A percentile compares a stretch with the other conserved stretches of the same genome.
These are phyloP conservation scores for Arenicola marina DNA, from an alignment of 2,888 invertebrate genomes.

Conservation along the genomic window DNA sequence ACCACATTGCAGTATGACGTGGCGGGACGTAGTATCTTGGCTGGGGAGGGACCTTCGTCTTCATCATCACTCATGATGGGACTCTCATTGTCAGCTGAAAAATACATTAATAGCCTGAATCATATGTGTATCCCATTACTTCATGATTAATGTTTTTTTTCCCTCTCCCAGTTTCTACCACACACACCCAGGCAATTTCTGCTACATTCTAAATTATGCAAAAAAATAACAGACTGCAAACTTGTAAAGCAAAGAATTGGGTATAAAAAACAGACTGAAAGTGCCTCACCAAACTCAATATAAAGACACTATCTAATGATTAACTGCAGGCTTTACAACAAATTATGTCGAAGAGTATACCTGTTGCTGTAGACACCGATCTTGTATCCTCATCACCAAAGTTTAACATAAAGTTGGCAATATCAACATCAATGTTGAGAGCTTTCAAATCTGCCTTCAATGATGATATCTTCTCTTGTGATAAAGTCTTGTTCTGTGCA, in stretches of 20 bases:
- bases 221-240: too few relatives aligned
- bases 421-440: constrained; percentile 46
- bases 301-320: too few relatives aligned
- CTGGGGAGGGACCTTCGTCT: neutral
- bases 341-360: constrained; percentile 22
- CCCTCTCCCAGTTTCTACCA: too few relatives aligned
- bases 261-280: too few relatives aligned
- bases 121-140: too few relatives aligned
- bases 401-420: constrained; percentile 17
- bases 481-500: constrained; percentile 42
- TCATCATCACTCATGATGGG: constrained; percentile 35
- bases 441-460: constrained; percentile 40
- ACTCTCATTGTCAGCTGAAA: constrained; percentile 26
- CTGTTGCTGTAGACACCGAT: constrained; percentile 42
- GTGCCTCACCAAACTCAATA: too few relatives aligned
- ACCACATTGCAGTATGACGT: neutral
- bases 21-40: neutral
- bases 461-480: constrained; percentile 37
- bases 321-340: too few relatives aligned
- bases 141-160: too few relatives aligned
- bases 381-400: constrained; percentile 6
- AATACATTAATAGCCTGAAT: too few relatives aligned
- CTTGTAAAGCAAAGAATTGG: too few relatives aligned
- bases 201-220: too few relatives aligned
- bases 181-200: too few relatives aligned